These are phyloP conservation scores for Bombyx huttoni DNA, from an alignment of 2,888 invertebrate genomes.

Conservation along the genomic window DNA sequence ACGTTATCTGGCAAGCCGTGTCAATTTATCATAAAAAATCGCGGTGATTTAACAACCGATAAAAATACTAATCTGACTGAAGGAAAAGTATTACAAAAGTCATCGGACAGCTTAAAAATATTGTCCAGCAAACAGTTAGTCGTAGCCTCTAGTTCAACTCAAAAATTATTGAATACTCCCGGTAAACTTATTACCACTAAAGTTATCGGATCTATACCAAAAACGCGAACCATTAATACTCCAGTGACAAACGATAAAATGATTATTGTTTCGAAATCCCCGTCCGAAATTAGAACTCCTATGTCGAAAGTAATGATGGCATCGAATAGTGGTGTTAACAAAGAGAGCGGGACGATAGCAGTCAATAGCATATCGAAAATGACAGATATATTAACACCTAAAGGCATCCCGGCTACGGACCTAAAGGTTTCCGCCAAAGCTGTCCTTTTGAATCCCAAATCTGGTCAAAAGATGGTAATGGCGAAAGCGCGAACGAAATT, in stretches of 20 bases:
- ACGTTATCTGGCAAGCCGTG: slow-evolving; percentile 40
- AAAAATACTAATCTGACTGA: slow-evolving; percentile 55
- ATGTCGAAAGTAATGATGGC: slow-evolving; percentile 54
- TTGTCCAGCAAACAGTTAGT: slow-evolving; percentile 55
- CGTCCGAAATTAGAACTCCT: slow-evolving; percentile 36
- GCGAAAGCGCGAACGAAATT: slow-evolving; percentile 52
- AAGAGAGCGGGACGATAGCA: slow-evolving; percentile 29
- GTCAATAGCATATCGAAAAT: slow-evolving; percentile 29
- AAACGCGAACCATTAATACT: slow-evolving; percentile 25
- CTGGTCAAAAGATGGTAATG: slow-evolving; percentile 66
- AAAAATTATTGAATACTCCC: slow-evolving; percentile 42
- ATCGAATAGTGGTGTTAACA: slow-evolving; percentile 33
- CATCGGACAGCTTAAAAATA: slow-evolving; percentile 50
- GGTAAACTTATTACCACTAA: slow-evolving; percentile 58
- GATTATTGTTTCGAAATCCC: slow-evolving; percentile 59
- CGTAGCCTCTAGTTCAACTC: slow-evolving; percentile 41
- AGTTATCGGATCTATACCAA: slow-evolving; percentile 51
- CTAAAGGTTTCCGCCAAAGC: slow-evolving; percentile 65
- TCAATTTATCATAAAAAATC: slow-evolving; percentile 56
- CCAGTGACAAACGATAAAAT: slow-evolving; percentile 48
- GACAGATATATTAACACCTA: slow-evolving; percentile 48
- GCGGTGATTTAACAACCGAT: slow-evolving; percentile 33
- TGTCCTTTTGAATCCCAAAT: slow-evolving; percentile 59
- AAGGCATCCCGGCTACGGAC: slow-evolving; percentile 63
- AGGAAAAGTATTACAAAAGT: slow-evolving; percentile 55